Conservation (phyloP, 2,113 vertebrate species). For the Barnardius zonarius region DNA sequence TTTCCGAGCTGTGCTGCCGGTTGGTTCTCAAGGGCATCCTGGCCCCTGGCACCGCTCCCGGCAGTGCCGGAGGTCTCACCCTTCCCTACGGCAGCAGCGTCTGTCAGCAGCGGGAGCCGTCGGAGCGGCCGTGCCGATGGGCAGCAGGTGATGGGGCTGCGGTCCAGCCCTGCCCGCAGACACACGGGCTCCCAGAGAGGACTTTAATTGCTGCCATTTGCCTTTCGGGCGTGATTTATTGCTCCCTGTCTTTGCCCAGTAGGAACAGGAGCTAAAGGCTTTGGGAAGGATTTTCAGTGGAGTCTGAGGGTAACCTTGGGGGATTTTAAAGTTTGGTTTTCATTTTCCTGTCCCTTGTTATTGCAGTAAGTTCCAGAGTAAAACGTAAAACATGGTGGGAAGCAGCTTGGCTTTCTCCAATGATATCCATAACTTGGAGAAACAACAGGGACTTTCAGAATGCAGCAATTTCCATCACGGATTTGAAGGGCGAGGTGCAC, state of each 20-base stretch:
- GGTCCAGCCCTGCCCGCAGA: not conserved
- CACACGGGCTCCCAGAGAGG: not conserved
- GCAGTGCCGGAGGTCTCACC: not conserved
- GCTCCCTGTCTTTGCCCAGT: not conserved
- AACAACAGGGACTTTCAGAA: not conserved
- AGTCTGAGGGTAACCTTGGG: not conserved
- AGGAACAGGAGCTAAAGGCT: not conserved
- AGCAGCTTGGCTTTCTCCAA: not conserved
- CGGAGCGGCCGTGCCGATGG: not conserved
- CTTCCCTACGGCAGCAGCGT: not conserved
- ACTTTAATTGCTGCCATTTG: not conserved
- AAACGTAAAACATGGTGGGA: not conserved
- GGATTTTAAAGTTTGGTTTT: not conserved
- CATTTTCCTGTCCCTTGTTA: not conserved
- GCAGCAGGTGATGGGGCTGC: not conserved
- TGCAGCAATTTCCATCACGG: not conserved
- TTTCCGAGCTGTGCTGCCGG: not conserved
- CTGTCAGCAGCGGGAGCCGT: not conserved
- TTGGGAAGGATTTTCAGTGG: not conserved
- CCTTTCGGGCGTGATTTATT: not conserved
- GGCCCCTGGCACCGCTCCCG: not conserved
- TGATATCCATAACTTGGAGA: not conserved
- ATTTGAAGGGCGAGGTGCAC: not conserved
- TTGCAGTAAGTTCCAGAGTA: not conserved
- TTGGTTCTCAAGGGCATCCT: not conserved